phyloP scores from a whole-genome alignment of 2,888 invertebrate genomes.

The Abrostola tripartita region DNA sequence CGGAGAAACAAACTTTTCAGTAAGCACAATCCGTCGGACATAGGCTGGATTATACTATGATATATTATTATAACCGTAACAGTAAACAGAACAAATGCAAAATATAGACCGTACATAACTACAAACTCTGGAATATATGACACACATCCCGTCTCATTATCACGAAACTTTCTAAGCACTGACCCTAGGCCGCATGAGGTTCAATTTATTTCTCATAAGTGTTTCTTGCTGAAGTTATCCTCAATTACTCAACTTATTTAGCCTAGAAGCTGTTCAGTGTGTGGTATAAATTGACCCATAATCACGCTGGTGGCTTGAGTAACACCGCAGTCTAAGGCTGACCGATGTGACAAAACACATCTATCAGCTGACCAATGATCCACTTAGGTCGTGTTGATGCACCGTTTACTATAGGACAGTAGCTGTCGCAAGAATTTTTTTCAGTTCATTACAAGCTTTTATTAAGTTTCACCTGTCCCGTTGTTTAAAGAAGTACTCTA shows the following conservation, averaged over 20 bases:
- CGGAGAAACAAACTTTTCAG: no score
- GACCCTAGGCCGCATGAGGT: no score
- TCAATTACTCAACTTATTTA: constrained; percentile 12
- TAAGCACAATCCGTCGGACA: no score
- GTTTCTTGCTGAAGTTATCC: constrained; percentile 1
- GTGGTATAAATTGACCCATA: constrained; percentile 63
- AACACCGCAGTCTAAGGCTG: constrained; percentile 59
- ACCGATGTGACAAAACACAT: constrained; percentile 77
- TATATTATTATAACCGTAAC: no score
- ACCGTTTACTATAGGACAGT: constrained; percentile 53
- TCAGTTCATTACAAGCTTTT: not conserved
- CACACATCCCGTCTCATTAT: no score
- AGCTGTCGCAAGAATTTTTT: constrained; percentile 3
- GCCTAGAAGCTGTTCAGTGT: constrained; percentile 35
- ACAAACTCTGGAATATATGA: no score
- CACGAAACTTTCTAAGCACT: no score
- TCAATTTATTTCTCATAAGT: not conserved
- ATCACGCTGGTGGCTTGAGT: constrained; percentile 62
- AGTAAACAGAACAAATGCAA: no score
- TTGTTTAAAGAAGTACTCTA: no score
- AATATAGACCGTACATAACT: no score
- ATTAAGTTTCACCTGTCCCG: no score
- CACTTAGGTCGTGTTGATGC: constrained; percentile 64
- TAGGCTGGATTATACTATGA: no score
- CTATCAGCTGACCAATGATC: constrained; percentile 76